Conservation (phyloP, 2,113 vertebrate genomes). For the Malurus elegans region DNA sequence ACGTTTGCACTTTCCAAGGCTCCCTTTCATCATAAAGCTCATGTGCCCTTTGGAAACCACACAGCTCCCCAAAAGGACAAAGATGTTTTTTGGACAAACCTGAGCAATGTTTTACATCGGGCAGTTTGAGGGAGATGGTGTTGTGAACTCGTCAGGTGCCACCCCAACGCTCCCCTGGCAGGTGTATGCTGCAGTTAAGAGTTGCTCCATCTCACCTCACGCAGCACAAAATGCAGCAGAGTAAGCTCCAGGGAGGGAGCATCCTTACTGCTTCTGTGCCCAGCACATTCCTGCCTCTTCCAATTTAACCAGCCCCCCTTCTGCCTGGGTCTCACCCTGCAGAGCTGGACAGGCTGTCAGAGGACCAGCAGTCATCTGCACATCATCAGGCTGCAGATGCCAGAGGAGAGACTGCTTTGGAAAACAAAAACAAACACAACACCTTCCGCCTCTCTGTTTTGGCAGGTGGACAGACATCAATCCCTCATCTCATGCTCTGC, state of each 20-base stretch:
- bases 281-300: background rate
- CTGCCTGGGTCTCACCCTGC: background rate
- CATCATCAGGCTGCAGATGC: background rate
- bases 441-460: background rate
- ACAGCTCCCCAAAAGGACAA: background rate
- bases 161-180: background rate
- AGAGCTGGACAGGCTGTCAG: background rate
- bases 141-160: background rate
- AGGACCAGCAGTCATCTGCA: background rate
- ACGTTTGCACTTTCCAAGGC: background rate
- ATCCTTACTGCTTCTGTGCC: background rate
- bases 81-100: background rate
- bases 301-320: background rate
- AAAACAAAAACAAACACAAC: background rate
- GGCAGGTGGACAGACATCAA: background rate
- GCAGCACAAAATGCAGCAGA: accelerated
- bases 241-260: background rate
- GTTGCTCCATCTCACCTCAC: background rate
- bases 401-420: background rate
- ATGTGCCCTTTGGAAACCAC: accelerated
- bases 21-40: background rate
- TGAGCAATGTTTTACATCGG: background rate
- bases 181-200: background rate
- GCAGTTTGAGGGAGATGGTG: background rate
- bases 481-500: background rate